phyloP scores from a whole-genome alignment of 2,113 vertebrate genomes.

The Odobenus rosmarus region DNA sequence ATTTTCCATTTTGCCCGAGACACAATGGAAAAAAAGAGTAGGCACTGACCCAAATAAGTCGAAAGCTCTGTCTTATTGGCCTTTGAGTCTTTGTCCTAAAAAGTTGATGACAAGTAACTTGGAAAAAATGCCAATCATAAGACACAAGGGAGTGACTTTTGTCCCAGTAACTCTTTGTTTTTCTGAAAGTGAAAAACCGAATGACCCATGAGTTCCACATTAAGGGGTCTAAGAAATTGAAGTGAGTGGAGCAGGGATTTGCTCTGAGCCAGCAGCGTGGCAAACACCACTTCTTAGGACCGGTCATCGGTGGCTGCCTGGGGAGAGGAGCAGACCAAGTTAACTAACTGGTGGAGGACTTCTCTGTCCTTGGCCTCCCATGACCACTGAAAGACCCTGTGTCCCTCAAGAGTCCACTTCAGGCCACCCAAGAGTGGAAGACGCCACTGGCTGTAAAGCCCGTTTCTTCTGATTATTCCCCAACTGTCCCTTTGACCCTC shows the following conservation, averaged over 20 bases:
- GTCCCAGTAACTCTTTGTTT: not conserved
- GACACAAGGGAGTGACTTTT: not conserved
- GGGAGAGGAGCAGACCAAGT: not conserved
- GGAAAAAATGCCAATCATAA: not conserved
- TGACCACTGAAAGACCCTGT: not conserved
- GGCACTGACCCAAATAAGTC: not conserved
- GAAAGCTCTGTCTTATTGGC: not conserved
- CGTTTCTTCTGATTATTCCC: not conserved
- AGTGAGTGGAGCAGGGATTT: not conserved
- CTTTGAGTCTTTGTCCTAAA: slow-evolving; percentile 2
- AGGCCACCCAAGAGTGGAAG: not conserved
- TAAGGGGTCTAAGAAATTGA: not conserved
- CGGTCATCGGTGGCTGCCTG: not conserved
- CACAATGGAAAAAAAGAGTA: not conserved
- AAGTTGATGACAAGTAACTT: not conserved
- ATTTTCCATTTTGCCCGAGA: not conserved
- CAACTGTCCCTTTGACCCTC: not conserved
- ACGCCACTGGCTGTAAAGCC: not conserved
- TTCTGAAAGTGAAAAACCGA: not conserved
- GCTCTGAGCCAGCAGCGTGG: not conserved
- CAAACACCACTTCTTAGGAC: not conserved
- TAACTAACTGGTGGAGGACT: not conserved
- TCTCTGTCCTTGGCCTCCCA: not conserved
- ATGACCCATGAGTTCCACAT: not conserved
- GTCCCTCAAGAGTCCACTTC: not conserved